Conservation (phyloP, 2,888 invertebrate species). For the Rugalucina vietnamica region DNA sequence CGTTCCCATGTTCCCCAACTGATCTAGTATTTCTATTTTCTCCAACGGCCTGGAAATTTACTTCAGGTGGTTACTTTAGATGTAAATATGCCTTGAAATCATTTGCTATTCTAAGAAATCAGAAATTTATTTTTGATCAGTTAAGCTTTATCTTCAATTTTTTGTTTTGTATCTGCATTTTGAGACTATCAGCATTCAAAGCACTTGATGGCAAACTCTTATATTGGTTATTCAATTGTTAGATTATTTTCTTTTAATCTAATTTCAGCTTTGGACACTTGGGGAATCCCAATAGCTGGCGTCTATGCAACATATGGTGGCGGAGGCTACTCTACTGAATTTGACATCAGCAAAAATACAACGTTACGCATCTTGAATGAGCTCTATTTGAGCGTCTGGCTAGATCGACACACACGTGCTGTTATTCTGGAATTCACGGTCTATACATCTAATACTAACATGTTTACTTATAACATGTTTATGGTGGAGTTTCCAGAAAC, state of each 20-base stretch:
- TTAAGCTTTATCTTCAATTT: too few relatives aligned
- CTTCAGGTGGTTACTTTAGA: constrained; percentile 45
- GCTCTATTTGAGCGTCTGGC: constrained; percentile 64
- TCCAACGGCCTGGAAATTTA: constrained; percentile 65
- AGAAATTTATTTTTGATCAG: too few relatives aligned
- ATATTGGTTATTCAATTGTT: too few relatives aligned
- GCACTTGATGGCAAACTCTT: too few relatives aligned
- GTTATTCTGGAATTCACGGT: constrained; percentile 77
- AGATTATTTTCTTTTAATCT: too few relatives aligned
- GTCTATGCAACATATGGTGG: constrained; percentile 66
- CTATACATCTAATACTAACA: constrained; percentile 72
- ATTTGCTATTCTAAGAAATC: too few relatives aligned
- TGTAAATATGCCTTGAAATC: too few relatives aligned
- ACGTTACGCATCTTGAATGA: constrained; percentile 66
- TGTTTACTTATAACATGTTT: constrained; percentile 73
- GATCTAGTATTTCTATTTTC: constrained; percentile 49
- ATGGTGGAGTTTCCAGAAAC: constrained; percentile 62
- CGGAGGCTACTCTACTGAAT: constrained; percentile 73
- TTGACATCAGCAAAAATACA: constrained; percentile 66
- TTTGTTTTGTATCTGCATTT: too few relatives aligned
- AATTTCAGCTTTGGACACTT: constrained; percentile 61
- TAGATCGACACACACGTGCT: constrained; percentile 74
- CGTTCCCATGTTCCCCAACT: constrained; percentile 44
- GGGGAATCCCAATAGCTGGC: constrained; percentile 70
- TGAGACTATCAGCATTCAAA: too few relatives aligned